A percentile compares a stretch with the other conserved stretches of the same genome.
These are phyloP conservation scores for Meandrusa payeni DNA, from an alignment of 2,888 invertebrate species.

Conservation along the genomic window DNA sequence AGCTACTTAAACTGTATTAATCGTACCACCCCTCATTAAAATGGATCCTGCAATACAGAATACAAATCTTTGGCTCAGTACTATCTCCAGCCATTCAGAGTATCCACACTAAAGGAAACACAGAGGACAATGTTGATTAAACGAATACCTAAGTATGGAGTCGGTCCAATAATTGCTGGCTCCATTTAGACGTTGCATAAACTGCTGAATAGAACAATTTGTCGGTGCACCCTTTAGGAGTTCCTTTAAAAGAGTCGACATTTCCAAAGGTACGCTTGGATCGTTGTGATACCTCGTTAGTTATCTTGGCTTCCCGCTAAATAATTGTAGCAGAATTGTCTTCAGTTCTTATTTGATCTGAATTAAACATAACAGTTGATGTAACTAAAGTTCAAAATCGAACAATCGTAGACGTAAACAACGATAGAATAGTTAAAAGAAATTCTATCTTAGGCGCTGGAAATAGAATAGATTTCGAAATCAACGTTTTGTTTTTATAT, in stretches of 20 bases:
- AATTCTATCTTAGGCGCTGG: constrained; percentile 48
- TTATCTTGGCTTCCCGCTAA: constrained; percentile 65
- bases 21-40: constrained; percentile 30
- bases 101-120: constrained; percentile 40
- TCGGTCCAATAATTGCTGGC: constrained; percentile 52
- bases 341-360: constrained; percentile 28
- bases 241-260: constrained; percentile 52
- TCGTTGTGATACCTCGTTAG: constrained; percentile 71
- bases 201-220: constrained; percentile 73
- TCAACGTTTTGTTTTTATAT: constrained; percentile 35
- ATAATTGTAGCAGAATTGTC: constrained; percentile 66
- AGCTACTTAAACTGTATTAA: constrained; percentile 14
- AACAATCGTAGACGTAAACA: constrained; percentile 8
- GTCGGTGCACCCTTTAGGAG: constrained; percentile 65
- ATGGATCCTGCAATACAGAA: constrained; percentile 43
- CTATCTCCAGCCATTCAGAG: constrained; percentile 59
- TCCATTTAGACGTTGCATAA: constrained; percentile 55
- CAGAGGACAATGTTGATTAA: constrained; percentile 76
- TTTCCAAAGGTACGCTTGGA: constrained; percentile 65
- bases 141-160: constrained; percentile 69
- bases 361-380: constrained; percentile 30
- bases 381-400: constrained; percentile 33
- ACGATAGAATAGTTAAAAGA: constrained; percentile 35
- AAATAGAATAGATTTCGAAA: constrained; percentile 52
- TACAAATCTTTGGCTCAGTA: constrained; percentile 54